phyloP scores from a whole-genome alignment of 2,888 invertebrate species.

The Idaea dimidiata region DNA sequence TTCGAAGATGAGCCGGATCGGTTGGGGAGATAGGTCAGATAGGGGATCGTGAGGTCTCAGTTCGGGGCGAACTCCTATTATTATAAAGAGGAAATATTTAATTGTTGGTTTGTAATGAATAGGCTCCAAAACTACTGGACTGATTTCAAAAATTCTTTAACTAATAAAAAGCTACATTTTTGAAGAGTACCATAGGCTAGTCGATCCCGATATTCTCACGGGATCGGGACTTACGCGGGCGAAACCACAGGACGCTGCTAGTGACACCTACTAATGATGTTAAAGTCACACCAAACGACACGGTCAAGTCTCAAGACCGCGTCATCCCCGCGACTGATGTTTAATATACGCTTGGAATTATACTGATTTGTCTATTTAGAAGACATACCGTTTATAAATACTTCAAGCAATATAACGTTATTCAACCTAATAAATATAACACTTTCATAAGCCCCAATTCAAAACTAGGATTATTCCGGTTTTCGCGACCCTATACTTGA shows the following conservation, averaged over 20 bases:
- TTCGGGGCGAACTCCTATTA: no score
- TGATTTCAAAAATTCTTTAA: no score
- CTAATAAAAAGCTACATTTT: no score
- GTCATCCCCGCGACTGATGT: constrained; percentile 56
- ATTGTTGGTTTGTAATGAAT: no score
- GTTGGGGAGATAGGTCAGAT: no score
- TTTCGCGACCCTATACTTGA: no score
- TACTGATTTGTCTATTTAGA: not conserved
- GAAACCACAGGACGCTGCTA: not conserved
- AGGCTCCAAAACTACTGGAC: no score
- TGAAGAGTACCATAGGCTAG: no score
- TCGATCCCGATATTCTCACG: no score
- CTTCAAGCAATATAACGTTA: not conserved
- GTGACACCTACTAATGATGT: constrained; percentile 32
- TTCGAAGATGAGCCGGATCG: no score
- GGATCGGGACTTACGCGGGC: not conserved
- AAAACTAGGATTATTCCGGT: not conserved
- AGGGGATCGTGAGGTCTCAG: no score
- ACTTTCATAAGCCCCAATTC: not conserved
- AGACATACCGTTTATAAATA: not conserved
- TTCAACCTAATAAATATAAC: not conserved
- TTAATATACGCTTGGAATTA: not conserved
- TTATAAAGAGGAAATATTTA: no score
- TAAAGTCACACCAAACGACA: constrained; percentile 61
- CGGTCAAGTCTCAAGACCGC: constrained; percentile 38